Conservation (phyloP, 2,888 invertebrate species). For the Drosophila mimetica region DNA sequence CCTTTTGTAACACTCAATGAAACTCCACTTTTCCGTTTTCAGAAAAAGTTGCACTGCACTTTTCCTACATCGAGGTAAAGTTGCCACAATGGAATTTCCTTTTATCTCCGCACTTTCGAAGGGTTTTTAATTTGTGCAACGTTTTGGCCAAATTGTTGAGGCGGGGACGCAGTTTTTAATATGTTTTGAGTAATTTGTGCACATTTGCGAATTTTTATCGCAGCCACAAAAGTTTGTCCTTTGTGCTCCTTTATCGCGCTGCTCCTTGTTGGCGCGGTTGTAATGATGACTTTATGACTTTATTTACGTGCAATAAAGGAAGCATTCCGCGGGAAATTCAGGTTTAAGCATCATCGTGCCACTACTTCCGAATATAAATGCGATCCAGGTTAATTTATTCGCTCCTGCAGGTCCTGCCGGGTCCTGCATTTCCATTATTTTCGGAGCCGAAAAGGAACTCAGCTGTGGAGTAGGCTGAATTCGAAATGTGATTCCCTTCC, state of each 20-base stretch:
- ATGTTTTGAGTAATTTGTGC: slow-evolving; percentile 74
- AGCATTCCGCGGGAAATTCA: slow-evolving; percentile 15
- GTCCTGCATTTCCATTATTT: slow-evolving; percentile 47
- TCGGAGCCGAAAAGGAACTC: slow-evolving; percentile 15
- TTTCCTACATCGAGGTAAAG: slow-evolving; percentile 4
- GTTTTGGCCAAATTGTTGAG: slow-evolving; percentile 52
- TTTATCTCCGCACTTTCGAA: slow-evolving; percentile 22
- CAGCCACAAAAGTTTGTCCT: slow-evolving; percentile 71
- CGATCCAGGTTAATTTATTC: slow-evolving; percentile 73
- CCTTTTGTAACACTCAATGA: slow-evolving; percentile 2
- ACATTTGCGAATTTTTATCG: slow-evolving; percentile 73
- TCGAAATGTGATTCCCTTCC: slow-evolving; percentile 52
- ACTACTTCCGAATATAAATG: slow-evolving; percentile 61
- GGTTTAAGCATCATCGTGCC: slow-evolving; percentile 7
- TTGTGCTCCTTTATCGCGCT: slow-evolving; percentile 27
- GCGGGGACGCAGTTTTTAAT: slow-evolving; percentile 53
- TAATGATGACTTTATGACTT: slow-evolving; percentile 77
- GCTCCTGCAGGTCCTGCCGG: slow-evolving; percentile 23
- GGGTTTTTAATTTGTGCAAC: slow-evolving; percentile 59
- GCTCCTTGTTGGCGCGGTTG: slow-evolving; percentile 62
- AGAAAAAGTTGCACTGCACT: slow-evolving; percentile 16
- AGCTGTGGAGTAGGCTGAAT: slow-evolving; percentile 48
- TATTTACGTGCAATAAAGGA: slow-evolving; percentile 74
- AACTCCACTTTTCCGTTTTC: slow-evolving; percentile 1
- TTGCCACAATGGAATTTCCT: slow-evolving; percentile 24